Evolutionary conservation across 1,140 invertebrate genomes (phyloP), one percentile per base, ranked within the genome.

Genomic region (Drosophila pectinifera): DNA sequence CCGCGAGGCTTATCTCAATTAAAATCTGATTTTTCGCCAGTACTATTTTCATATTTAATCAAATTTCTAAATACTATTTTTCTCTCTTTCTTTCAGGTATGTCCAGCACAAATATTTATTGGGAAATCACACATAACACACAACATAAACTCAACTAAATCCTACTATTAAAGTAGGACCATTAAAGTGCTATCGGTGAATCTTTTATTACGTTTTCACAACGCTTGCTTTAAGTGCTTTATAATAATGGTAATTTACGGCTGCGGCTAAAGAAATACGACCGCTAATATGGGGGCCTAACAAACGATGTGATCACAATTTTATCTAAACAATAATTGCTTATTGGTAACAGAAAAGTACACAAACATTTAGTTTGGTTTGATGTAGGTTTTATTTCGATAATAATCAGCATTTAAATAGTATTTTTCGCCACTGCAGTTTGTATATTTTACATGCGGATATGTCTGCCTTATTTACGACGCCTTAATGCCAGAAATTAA

Each of bases 401-500:
- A 7, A 18, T 45, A 24, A 24, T 43, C 11, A 2, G 13, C 14
- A 14, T 45, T 10, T 42, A 42, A 42, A 45, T 18, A 31, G n/a
- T 7, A 31, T 18, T 51, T 49, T 49, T 51, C 18, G 4, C 16
- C 3, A 20, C 0, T 20, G 48, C 18, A 53, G 36, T 53, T 22
- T 53, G 49, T 53, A 53, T 53, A 53, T 53, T 53, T 53, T 22
- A 1, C 49, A 36, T 10, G 28, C 59, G 53, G 55, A 41, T 49
- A 61, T 42, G 56, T 22, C 41, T 31, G 38, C 31, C 36, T 72
- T 72, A 86, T 77, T 85, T 81, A 78, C 78, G 81, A 59, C 82
- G 82, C 74, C 61, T 67, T 83, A 83, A 83, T 83, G 63, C 72
- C 63, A 64, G 58, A 77, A 88, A 88, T 83, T 88, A 88, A 88